Percentiles rank a stretch among this genome's conserved stretches.
Evolutionary conservation across 1,140 invertebrate genomes (phyloP).

Genomic region (Muscidifurax raptorellus): DNA sequence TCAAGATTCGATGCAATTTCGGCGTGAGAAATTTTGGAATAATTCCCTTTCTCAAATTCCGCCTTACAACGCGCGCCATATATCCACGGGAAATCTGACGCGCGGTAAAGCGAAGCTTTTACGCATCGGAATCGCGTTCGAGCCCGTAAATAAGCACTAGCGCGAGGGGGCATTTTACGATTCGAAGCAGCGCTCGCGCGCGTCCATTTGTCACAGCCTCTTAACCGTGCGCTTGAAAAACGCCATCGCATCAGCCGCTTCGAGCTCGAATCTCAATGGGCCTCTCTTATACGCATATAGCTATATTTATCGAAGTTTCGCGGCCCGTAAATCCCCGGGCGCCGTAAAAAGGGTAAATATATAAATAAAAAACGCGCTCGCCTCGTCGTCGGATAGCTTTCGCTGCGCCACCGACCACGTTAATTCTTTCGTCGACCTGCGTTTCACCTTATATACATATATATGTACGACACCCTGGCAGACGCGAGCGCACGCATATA

Average conservation of each 20-base stretch:
- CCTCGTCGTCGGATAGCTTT: background rate
- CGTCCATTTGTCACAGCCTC: background rate
- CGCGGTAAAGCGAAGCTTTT: background rate
- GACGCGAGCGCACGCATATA: background rate
- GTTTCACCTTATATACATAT: background rate
- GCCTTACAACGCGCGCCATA: too few species aligned
- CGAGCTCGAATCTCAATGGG: background rate
- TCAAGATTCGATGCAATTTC: too few species aligned
- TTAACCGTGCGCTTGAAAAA: background rate
- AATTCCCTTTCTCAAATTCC: too few species aligned
- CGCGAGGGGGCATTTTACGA: background rate
- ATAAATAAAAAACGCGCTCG: background rate
- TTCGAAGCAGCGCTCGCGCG: background rate
- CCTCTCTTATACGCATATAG: background rate
- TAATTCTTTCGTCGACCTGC: conserved; percentile 15
- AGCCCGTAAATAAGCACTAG: background rate
- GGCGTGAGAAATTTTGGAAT: too few species aligned
- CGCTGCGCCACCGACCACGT: conserved; percentile 34
- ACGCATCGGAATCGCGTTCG: background rate
- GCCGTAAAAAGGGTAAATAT: background rate
- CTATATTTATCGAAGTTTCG: too few species aligned
- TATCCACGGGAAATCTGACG: too few species aligned
- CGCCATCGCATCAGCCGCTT: background rate
- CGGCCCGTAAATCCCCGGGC: background rate
- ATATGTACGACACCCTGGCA: too few species aligned